Base-by-base conservation (phyloP, 2,888 invertebrate species). In the Nemotelus nigrinus region DNA sequence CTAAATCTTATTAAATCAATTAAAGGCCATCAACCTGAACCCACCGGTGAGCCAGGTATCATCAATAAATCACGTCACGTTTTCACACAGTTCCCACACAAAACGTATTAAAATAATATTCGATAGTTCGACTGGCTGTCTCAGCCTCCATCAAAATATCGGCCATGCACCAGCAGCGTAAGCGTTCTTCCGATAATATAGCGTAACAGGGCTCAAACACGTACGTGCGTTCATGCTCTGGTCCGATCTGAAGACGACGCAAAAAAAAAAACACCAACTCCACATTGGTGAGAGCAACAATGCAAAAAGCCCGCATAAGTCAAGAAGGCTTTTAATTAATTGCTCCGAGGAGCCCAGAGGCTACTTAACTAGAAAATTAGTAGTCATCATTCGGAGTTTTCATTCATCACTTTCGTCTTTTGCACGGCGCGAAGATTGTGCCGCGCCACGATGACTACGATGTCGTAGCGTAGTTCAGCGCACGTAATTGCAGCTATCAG, bases 1-100 rank as follows among this genome's bases (percentile, higher is more conserved):
- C 71, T 55, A 55, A 71, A 71, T 71, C 71, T 76, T 76, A 65
- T 76, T 65, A 76, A 65, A 76, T 57, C 65, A 65, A 65, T 76
- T 70, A 77, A 63, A 60, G 70, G 48, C 70, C 68, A 60, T 67
- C 58, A 67, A 76, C 76, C 57, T 57, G 41, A 67, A 68, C 58
- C 63, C 64, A 50, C 63, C 63, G 74, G 48, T 43, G 48, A 41
- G 55, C 44, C 55, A 53, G 65, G 50, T 43, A 77, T 48, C 63
- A 63, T 74, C 63, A 39, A 74, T 74, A 74, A 74, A 74, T 74
- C 74, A 74, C 74, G 63, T 74, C 70, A 50, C 55, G 70, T 55
- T 70, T 74, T 74, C 60, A 60, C 74, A 60, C 60, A 60, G 48
- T 74, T 74, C 74, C 60, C 74, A 74, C 74, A 65, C 65, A 72